phyloP scores from a whole-genome alignment of 1,140 invertebrate genomes.

The Argopecten irradians region DNA sequence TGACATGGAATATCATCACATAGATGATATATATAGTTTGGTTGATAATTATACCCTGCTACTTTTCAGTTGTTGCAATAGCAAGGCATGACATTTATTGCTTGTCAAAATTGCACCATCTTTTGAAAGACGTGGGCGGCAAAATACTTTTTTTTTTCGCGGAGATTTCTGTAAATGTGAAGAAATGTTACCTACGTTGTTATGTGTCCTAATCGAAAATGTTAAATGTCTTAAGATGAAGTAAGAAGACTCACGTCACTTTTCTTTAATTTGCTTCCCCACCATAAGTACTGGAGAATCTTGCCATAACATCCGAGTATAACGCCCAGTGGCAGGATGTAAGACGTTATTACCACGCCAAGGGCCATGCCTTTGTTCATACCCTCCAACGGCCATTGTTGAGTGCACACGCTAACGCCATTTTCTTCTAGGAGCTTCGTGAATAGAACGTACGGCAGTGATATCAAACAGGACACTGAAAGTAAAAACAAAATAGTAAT shows the following conservation, averaged over 20 bases:
- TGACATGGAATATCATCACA: no score
- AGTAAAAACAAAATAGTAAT: neutral
- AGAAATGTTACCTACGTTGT: neutral
- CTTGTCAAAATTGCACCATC: no score
- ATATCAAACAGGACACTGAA: neutral
- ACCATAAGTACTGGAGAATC: neutral
- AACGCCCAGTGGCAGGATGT: neutral
- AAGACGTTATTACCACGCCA: neutral
- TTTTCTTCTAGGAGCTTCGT: neutral
- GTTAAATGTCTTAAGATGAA: no score
- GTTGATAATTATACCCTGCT: no score
- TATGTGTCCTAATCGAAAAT: no score
- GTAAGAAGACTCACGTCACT: neutral
- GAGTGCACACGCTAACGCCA: neutral
- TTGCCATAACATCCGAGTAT: neutral
- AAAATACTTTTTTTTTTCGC: no score
- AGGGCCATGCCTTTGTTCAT: neutral
- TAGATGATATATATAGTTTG: no score
- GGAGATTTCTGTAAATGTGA: no score
- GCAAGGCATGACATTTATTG: no score
- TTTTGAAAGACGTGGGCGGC: no score
- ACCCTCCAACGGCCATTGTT: neutral
- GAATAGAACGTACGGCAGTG: neutral
- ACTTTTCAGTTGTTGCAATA: no score
- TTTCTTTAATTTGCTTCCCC: slow-evolving; percentile 21